Evolutionary conservation across 2,113 vertebrate species (phyloP), one percentile per base, ranked within the genome.

Genomic region (Plotosus lineatus): DNA sequence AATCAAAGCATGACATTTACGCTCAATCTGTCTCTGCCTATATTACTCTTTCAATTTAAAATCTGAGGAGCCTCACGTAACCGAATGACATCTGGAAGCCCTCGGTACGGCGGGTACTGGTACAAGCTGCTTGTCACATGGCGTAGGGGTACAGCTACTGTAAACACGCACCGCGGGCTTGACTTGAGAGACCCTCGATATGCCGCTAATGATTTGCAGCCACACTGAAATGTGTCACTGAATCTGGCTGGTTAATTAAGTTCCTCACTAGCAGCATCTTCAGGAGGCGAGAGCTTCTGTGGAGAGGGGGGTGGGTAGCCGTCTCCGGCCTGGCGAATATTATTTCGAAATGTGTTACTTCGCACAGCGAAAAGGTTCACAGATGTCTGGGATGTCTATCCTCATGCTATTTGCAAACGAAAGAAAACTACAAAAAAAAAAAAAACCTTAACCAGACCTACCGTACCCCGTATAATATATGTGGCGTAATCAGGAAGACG

Each of bases 211-310:
- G 23, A 82, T 77, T 81, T 78, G 58, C 56, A 73, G 68, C 77
- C 75, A 36, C 73, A n/a, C 46, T 77, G 74, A 78, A 82, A 85
- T 78, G 78, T 77, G 73, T 81, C 61, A 14, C 75, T 38, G 42
- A 63, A 80, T 78, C 83, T 73, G 74, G 31, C 83, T 40, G 40
- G 51, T 58, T 85, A 85, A 86, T 86, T 81, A 81, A 83, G 76
- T 65, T 33, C 51, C 68, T 78, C 79, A 69, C 60, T 68, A 68
- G 56, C 48, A 77, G 42, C 76, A 46, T 78, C 75, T 77, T 77
- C 38, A 76, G 53, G 76, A 73, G 60, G 79, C 60, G 51, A 51
- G 48, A n/a, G 48, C 31, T 48, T 69, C 66, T 42, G 74, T 42
- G 44, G 26, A 44, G 69, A 51, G 66, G 73, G 73, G 44, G 74